Conservation (phyloP, 1,140 invertebrate genomes). For the Cydia strobilella region DNA sequence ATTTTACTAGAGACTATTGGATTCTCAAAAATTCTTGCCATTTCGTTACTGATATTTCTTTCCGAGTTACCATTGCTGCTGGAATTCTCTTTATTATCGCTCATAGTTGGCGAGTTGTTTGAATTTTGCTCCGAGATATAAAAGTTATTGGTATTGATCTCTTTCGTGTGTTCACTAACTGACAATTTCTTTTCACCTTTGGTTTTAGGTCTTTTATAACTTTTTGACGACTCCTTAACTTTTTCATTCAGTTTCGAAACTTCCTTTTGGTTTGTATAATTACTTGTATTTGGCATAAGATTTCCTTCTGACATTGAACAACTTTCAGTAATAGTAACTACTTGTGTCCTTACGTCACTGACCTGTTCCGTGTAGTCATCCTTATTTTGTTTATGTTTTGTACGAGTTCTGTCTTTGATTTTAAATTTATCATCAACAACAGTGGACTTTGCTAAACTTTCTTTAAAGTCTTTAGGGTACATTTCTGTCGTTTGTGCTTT, state of each 20-base stretch:
- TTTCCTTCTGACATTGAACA: not conserved
- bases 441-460: not conserved
- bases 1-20: not conserved
- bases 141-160: not conserved
- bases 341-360: not conserved
- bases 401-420: not conserved
- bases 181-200: slow-evolving; percentile 6
- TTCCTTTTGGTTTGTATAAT: not conserved
- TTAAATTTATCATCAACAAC: not conserved
- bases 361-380: not conserved
- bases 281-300: not conserved
- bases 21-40: not conserved
- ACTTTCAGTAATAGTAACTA: not conserved
- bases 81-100: slow-evolving; percentile 5
- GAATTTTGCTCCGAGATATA: not conserved
- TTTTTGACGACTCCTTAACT: not conserved
- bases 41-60: slow-evolving; percentile 14
- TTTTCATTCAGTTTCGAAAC: not conserved
- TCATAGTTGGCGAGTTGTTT: slow-evolving; percentile 2
- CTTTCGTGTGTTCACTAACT: not conserved
- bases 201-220: not conserved
- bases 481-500: not conserved
- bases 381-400: slow-evolving; percentile 17
- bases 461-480: not conserved
- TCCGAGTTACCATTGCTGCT: not conserved